Evolutionary conservation across 2,797 vertebrate species (phyloP).

Genomic region (Enteromius argenteus): DNA sequence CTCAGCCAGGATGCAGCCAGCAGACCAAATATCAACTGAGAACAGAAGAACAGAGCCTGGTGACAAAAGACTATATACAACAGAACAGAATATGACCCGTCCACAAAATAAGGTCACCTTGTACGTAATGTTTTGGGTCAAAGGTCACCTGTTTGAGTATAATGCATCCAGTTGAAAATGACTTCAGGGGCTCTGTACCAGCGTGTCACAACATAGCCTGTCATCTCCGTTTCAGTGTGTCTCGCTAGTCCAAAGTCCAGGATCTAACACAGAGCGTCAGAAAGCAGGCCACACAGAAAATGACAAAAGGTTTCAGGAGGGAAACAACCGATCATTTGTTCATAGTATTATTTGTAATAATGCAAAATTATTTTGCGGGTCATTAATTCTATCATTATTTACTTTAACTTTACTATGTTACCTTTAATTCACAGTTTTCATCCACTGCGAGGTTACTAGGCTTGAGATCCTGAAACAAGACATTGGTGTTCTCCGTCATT

Average conservation of each 20-base stretch:
- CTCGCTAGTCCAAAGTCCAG: conserved; percentile 85
- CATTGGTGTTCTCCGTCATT: neutral
- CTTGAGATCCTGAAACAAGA: conserved; percentile 80
- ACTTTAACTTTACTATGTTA: conserved; percentile 47
- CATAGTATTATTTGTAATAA: neutral
- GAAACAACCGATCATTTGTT: neutral
- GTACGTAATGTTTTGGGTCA: neutral
- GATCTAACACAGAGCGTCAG: conserved; percentile 71
- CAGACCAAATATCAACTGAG: conserved; percentile 86
- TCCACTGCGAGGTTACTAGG: conserved; percentile 84
- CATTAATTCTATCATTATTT: neutral
- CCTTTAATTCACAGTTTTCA: conserved; percentile 87
- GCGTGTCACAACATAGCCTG: conserved; percentile 85
- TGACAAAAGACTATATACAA: neutral
- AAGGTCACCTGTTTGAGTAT: conserved; percentile 81
- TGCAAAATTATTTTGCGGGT: neutral
- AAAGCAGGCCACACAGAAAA: neutral
- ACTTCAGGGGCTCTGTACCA: conserved; percentile 87
- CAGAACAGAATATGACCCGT: neutral
- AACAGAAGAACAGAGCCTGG: neutral
- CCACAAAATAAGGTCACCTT: neutral
- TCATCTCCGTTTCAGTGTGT: conserved; percentile 85
- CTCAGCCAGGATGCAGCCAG: conserved; percentile 85
- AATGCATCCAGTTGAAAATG: conserved; percentile 89
- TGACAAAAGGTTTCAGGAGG: neutral